Conservation (phyloP, 2,113 vertebrate genomes). For the Gnathonemus echidnorhynchus region DNA sequence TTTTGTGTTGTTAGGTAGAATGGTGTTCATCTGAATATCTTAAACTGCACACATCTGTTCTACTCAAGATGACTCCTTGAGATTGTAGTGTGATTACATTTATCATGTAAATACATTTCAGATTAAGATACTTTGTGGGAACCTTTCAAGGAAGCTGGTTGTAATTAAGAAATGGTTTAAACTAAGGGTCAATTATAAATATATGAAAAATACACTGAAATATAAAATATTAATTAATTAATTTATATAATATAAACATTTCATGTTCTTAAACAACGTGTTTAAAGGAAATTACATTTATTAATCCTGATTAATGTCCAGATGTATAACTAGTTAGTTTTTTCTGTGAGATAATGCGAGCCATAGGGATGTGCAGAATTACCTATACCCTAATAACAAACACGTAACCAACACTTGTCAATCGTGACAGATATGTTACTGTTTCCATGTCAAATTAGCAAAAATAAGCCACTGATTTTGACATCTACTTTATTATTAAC, state of each 20-base stretch:
- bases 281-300: background rate
- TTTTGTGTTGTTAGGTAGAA: background rate
- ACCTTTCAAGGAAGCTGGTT: background rate
- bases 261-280: background rate
- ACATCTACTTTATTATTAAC: background rate
- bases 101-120: background rate
- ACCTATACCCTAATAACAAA: background rate
- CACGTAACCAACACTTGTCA: background rate
- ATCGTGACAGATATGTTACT: background rate
- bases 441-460: background rate
- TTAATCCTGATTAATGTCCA: background rate
- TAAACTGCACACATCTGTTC: background rate
- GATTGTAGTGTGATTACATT: background rate
- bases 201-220: background rate
- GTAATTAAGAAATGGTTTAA: background rate
- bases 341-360: background rate
- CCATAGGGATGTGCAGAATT: background rate
- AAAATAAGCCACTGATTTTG: background rate
- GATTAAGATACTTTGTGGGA: background rate
- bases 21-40: background rate
- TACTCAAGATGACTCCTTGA: background rate
- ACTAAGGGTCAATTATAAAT: background rate
- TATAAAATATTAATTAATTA: background rate
- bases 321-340: background rate
- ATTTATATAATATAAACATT: background rate